Evolutionary conservation across 2,113 vertebrate species (phyloP), one percentile per base, ranked within the genome.

Genomic region (Lethenteron reissneri): DNA sequence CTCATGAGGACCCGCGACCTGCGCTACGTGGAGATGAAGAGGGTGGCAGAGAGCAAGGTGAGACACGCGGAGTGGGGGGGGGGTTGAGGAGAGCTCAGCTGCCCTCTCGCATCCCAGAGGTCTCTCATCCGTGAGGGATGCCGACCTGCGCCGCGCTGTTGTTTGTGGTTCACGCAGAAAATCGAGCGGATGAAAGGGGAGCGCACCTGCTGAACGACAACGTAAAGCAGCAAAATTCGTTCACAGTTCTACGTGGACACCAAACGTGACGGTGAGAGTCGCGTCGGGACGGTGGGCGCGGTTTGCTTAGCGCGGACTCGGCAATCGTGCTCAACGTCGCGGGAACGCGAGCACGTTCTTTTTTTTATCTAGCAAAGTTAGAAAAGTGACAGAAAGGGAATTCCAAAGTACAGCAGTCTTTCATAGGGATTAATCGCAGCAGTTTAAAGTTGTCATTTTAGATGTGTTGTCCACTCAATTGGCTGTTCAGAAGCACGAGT

Each of bases 21-120:
- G 58, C 87, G 84, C 79, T 99, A 99, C 0, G 77, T 99, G 74
- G 90, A 95, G 82, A 94, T 91, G 86, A 99, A 95, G 75, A 84
- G 94, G 71, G 82, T 92, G 9, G 82, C 87, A 1, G 94, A 96
- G 79, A 82, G 81, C 11, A 90, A 87, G 85, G 90, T 95, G 77
- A 76, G 41, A 3, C 56, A 11, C 12, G n/a, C 8, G n/a, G 64
- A 21, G n/a, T 9, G 64, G 11, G 64, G 11, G n/a, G n/a, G 64
- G 60, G 17, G 14, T 5, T 15, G 17, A 64, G 60, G 60, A 64
- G 14, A 64, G 4, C 60, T 5, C 41, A 7, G 41, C 41, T 41
- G 41, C 1, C 41, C 41, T 41, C 41, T 41, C 41, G 41, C 41
- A 41, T 41, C 41, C 41, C 41, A 41, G 41, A 41, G 41, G 25